Evolutionary conservation across 2,888 invertebrate species (phyloP), one percentile per base, ranked within the genome.

Genomic region (Andrena fulva): DNA sequence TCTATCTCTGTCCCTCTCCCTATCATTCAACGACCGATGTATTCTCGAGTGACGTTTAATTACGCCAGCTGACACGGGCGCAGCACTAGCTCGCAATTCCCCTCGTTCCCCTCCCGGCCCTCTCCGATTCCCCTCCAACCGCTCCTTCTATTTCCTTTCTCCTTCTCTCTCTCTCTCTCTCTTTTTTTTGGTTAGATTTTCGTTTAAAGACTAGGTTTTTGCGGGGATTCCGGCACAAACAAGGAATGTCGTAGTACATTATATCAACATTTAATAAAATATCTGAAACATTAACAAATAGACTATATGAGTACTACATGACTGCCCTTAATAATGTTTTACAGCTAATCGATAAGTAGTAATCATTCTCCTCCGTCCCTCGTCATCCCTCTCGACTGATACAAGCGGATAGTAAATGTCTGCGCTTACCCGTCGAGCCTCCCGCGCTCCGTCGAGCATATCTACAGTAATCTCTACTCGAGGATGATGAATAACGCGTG

Each of bases 271-370:
- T 93, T 92, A 92, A 93, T 93, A 93, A 93, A 93, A 91, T 93
- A 93, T 93, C 92, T 93, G 92, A 93, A 93, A 93, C 92, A 93
- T 92, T 91, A 93, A 93, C 93, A 92, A 93, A 93, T 92, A 91
- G 91, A 91, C 91, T 93, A 92, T 92, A 91, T 92, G 91, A 91
- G 90, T 91, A 92, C 91, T 91, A 91, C 91, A 91, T 89, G 91
- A 90, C 92, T 92, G 91, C 87, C 91, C 91, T 89, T 89, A 86
- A 80, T 89, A 91, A 88, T 91, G 88, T 90, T 79, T 78, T 77
- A 91, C 88, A 91, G 90, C 90, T 92, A 88, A 90, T 91, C 87
- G 87, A 88, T 91, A 91, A 89, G 88, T 90, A 88, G 86, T 89
- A 89, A 91, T 89, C 86, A 88, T 85, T 84, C 87, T 83, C 52